Percentiles rank a stretch among this genome's conserved stretches.
phyloP scores from a whole-genome alignment of 2,113 vertebrate genomes.

The Microtus oregoni region DNA sequence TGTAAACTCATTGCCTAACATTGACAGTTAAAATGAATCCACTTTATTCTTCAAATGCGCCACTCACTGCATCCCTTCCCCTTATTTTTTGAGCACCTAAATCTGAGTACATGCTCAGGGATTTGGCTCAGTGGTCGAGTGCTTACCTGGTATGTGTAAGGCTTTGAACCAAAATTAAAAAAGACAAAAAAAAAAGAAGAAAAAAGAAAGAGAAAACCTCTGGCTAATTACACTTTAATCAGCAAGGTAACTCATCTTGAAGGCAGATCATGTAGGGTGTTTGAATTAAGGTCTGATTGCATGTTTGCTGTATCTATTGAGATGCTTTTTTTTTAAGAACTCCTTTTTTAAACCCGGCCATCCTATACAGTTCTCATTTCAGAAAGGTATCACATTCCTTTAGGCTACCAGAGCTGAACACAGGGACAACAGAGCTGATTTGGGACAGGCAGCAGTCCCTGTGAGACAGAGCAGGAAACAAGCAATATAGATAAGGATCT shows the following conservation, averaged over 20 bases:
- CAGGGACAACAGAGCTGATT: background rate
- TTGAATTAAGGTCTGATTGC: background rate
- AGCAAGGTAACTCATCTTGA: slow-evolving; percentile 21
- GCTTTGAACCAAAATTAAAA: background rate
- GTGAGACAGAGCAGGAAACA: background rate
- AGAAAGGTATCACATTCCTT: background rate
- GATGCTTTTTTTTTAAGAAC: background rate
- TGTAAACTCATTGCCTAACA: background rate
- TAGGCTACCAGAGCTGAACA: background rate
- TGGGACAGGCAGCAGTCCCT: background rate
- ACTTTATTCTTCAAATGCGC: background rate
- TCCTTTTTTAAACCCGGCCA: background rate
- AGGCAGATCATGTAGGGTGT: background rate
- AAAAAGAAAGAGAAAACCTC: background rate
- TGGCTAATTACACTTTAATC: slow-evolving; percentile 40
- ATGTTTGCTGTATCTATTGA: background rate
- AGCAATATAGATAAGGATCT: background rate
- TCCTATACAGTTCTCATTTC: slow-evolving; percentile 5
- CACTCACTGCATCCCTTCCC: background rate
- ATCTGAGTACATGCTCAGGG: background rate
- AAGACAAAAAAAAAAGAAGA: background rate
- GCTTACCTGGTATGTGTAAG: background rate
- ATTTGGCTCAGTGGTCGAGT: background rate
- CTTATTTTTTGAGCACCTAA: background rate
- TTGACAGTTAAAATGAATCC: slow-evolving; percentile 30